Base-by-base conservation (phyloP, 2,888 invertebrate species). In the Nemurella pictetii region DNA sequence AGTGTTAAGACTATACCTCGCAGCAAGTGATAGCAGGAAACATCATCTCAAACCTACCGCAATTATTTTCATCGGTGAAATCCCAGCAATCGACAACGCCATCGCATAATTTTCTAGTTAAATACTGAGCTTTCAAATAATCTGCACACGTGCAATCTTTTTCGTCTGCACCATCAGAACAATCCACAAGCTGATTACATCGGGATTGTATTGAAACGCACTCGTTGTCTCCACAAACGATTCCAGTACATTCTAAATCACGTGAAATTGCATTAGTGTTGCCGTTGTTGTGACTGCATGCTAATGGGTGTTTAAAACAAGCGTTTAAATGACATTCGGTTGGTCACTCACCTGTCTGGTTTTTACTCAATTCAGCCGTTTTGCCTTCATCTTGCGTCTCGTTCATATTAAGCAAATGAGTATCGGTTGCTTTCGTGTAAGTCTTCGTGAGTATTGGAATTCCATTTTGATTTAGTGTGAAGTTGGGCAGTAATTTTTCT, bases 51-150 rank as follows among this genome's bases (percentile, higher is more conserved):
- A 74, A 25, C 90, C 90, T 92, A 95, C 95, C 95, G 89, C 96
- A 95, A 87, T 94, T 92, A 88, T 93, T 93, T 90, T 96, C 96
- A 89, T 96, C 96, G 0, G 95, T 94, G 89, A 93, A 95, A 89
- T 96, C 96, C 94, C 94, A 95, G 88, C 96, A 96, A 88, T 96
- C 96, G 0, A 95, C 93, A 30, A 95, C 92, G 0, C 96, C 96
- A 88, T 96, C 96, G 88, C 96, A 96, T 83, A 96, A 94, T 90
- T 96, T 96, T 20, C 94, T 92, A 86, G 93, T 91, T 0, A 95
- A 91, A 87, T 93, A 93, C 88, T 95, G 95, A 0, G 95, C 93
- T 85, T 92, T 92, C 75, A 96, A 89, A 88, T 95, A 95, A 89
- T 96, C 95, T 9, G 95, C 95, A 89, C 96, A 96, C 27, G 94